Percentiles rank a stretch among this genome's conserved stretches.
phyloP scores from a whole-genome alignment of 2,797 vertebrate genomes.

The Sebastes nivosus region DNA sequence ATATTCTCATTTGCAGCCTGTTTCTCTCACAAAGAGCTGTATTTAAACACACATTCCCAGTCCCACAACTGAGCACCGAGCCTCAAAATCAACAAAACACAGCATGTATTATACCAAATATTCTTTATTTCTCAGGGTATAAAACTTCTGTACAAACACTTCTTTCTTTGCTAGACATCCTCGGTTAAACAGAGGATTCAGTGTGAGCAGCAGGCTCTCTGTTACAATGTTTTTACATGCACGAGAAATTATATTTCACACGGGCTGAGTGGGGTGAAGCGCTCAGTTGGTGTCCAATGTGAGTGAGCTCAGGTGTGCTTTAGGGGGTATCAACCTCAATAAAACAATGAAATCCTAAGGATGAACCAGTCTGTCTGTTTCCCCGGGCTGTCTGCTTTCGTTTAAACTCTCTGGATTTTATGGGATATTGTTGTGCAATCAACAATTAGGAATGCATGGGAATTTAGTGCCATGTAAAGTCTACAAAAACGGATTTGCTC shows the following conservation, averaged over 20 bases:
- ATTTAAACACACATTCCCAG: slow-evolving; percentile 31
- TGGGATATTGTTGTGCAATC: slow-evolving; percentile 3
- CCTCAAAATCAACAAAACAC: slow-evolving; percentile 42
- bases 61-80: neutral
- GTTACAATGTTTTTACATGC: slow-evolving; percentile 39
- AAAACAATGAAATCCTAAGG: slow-evolving; percentile 31
- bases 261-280: neutral
- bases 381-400: slow-evolving; percentile 5
- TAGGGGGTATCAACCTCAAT: slow-evolving; percentile 12
- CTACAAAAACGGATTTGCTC: neutral
- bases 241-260: slow-evolving; percentile 23
- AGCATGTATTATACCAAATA: slow-evolving; percentile 58
- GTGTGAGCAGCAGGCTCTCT: slow-evolving; percentile 14
- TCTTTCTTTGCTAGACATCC: slow-evolving; percentile 31
- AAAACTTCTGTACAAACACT: slow-evolving; percentile 69
- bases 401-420: slow-evolving; percentile 13
- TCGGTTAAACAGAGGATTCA: slow-evolving; percentile 17
- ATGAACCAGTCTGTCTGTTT: slow-evolving; percentile 6
- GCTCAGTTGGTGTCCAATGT: slow-evolving; percentile 41
- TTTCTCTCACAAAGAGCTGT: neutral
- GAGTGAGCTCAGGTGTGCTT: slow-evolving; percentile 53
- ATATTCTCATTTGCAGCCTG: neutral
- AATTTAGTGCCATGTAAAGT: neutral
- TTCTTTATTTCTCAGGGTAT: slow-evolving; percentile 78
- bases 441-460: slow-evolving; percentile 6